Evolutionary conservation across 2,888 invertebrate species (phyloP), one percentile per base, ranked within the genome.

Genomic region (Drosophila lacicola): DNA sequence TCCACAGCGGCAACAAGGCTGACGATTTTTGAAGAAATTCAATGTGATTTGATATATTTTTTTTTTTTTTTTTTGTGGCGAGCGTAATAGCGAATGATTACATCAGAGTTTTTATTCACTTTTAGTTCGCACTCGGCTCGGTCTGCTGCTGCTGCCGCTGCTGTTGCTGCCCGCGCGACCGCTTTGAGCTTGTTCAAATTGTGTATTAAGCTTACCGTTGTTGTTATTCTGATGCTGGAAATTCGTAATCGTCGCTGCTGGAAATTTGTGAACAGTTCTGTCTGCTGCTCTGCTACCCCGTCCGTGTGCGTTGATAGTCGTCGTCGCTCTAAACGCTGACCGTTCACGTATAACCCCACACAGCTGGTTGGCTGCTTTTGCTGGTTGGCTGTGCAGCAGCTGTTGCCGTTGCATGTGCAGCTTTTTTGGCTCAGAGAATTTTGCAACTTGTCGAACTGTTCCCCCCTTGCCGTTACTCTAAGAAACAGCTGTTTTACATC

Each of bases 91-190:
- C 75, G 37, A 80, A 78, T 89, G 85, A 87, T 85, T 85, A 85
- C 85, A 89, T 85, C 89, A 85, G 85, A 85, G 74, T 87, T 84
- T 39, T 76, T 74, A 85, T 74, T 79, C 84, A 86, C 71, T 71
- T 68, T 85, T 64, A 47, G 14, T 17, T 44, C 36, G 33, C 72
- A 57, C 17, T 58, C 33, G 58, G 13, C 11, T 47, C 25, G 42
- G 36, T 25, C 33, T 44, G 37, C 41, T 34, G 11, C 21, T 25
- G 45, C 21, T 11, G 33, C 25, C 29, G 39, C 33, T 44, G 25
- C 10, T 33, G 39, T 10, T 36, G 51, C 13, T 33, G 33, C 17
- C 51, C 25, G 66, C 37, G 69, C 62, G 67, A 72, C 70, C 72
- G 75, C 47, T 68, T 63, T 51, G 58, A 51, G 65, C 65, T 69